Base-by-base conservation (phyloP, 2,888 invertebrate species). In the Aplocera efformata region DNA sequence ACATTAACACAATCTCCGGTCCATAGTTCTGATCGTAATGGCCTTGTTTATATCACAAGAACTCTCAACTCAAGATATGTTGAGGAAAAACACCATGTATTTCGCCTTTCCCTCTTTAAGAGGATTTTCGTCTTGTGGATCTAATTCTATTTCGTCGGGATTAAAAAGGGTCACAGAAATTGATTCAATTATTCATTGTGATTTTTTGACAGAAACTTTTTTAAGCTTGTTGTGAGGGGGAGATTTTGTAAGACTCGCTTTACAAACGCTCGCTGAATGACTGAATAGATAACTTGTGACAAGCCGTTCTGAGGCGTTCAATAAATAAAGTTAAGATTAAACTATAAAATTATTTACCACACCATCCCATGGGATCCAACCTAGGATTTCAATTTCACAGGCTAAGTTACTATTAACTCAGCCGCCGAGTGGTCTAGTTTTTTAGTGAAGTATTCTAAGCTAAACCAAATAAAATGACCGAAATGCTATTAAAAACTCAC, bases 11-110 rank as follows among this genome's bases (percentile, higher is more conserved):
- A 67, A 81, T 78, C 73, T 79, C 76, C 67, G 72, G 63, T 66
- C 73, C 59, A 65, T 80, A 77, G 77, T 75, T 79, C 68, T 79
- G 73, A 77, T 80, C 69, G 73, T 82, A 79, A 82, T 73, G 73
- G 73, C 51, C 70, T 79, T 81, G 82, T 82, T 82, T 82, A 80
- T 82, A 76, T 64, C 56, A 57, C 49, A 49, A 69, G 67, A 67
- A 58, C 73, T 70, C 66, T 72, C 59, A 45, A 64, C 47, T 64
- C 51, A 56, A 63, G 63, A 63, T 56, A 60, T 58, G 51, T 50
- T 53, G 36, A 38, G 48, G 54, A 56, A 63, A 67, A 66, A 70
- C 55, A 57, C 58, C 32, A 10, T 20, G 32, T 46, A 56, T 52
- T 47, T 60, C 44, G 47, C 38, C 50, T 53, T 39, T 50, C 58